Evolutionary conservation across 2,113 vertebrate species (phyloP), one percentile per base, ranked within the genome.

Genomic region (Ciconia maguari): DNA sequence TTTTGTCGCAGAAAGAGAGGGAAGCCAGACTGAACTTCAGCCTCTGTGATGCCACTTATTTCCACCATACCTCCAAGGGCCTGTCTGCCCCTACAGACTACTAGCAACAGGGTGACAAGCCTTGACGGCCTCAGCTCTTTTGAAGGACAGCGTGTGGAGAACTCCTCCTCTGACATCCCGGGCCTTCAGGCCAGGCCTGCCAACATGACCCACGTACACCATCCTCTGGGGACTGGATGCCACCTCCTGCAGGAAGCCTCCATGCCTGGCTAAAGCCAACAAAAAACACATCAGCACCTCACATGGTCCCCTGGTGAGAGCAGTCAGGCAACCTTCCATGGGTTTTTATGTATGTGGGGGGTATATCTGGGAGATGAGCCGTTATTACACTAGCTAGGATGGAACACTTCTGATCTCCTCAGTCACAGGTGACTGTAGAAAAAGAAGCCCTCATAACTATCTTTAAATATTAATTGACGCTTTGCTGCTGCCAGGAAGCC

Each of bases 251-350:
- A 71, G 66, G 51, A 83, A 38, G 29, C 14, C 48, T 54, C 46
- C 19, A 9, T 20, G 9, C 65, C 36, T 79, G 48, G 9, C 5
- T 54, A 48, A 71, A 83, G 36, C 24, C 49, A 38, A 44, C 32
- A 72, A 77, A 81, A 81, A 55, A 0, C 16, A 7, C 0, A 0
- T 36, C 48, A 90, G 57, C 29, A 29, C 48, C 38, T 85, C 2
- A 0, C 21, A 13, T 27, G 9, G 16, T 25, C n/a, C 38, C 6
- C 41, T 46, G 22, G 22, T 41, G 81, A 55, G 20, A 66, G 29
- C 76, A 76, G 24, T 16, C 72, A 61, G 46, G 46, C 54, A 79
- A 51, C 2, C 13, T 70, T 66, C 52, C 13, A 5, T 2, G 11
- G n/a, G 11, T 41, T 78, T 84, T 87, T 82, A 26, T 52, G 24